Evolutionary conservation across 2,888 invertebrate genomes (phyloP).

Genomic region (Sesia bembeciformis): DNA sequence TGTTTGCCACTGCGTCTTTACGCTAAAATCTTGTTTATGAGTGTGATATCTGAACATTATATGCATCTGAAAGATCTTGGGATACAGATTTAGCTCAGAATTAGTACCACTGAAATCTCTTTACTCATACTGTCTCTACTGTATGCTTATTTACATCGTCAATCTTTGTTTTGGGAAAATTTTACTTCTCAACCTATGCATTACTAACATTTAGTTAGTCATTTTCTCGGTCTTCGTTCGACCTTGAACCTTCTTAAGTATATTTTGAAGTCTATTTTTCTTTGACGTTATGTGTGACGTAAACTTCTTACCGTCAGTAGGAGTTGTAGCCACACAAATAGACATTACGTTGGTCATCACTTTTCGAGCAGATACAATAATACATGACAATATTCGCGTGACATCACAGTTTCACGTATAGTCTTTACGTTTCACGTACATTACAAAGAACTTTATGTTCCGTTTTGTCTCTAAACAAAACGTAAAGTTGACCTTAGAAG

Average conservation of each 20-base stretch:
- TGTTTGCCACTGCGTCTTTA: no score
- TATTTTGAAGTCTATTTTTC: not conserved
- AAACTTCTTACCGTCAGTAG: not conserved
- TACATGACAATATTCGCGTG: slow-evolving; percentile 3
- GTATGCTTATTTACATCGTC: no score
- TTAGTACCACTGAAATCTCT: no score
- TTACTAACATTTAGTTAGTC: no score
- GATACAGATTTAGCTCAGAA: no score
- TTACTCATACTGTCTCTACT: no score
- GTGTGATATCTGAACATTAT: no score
- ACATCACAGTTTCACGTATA: slow-evolving; percentile 2
- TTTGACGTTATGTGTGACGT: slow-evolving; percentile 3
- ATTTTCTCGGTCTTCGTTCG: slow-evolving; percentile 4
- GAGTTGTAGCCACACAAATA: slow-evolving; percentile 1
- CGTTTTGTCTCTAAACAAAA: not conserved
- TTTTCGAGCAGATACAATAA: not conserved
- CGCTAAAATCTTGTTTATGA: no score
- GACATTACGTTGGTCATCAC: slow-evolving; percentile 4
- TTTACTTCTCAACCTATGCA: no score
- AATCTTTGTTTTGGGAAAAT: no score
- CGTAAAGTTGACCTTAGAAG: not conserved
- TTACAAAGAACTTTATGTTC: not conserved
- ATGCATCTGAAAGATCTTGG: no score
- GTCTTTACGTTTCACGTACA: not conserved
- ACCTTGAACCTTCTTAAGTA: slow-evolving; percentile 6